A percentile compares a stretch with the other conserved stretches of the same genome.
phyloP scores from a whole-genome alignment of 2,888 invertebrate species.

The Trilocha varians region DNA sequence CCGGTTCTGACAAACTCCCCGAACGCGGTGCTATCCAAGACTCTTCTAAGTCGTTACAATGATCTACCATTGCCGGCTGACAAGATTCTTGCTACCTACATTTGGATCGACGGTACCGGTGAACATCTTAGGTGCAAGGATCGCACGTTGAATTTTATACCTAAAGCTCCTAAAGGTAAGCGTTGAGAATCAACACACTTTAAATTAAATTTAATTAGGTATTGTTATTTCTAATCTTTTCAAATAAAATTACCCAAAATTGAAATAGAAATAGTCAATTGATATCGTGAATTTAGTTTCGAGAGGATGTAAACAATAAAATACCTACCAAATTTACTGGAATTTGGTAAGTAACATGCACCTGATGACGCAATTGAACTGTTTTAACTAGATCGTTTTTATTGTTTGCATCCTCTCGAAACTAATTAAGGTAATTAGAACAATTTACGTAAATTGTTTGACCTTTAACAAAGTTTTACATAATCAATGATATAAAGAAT shows the following conservation, averaged over 20 bases:
- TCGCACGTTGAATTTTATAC: slow-evolving; percentile 87
- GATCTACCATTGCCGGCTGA: slow-evolving; percentile 84
- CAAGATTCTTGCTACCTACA: slow-evolving; percentile 87
- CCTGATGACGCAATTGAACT: background rate
- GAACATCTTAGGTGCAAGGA: slow-evolving; percentile 91
- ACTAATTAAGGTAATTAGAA: slow-evolving; percentile 43
- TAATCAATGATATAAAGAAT: background rate
- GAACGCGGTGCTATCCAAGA: slow-evolving; percentile 86
- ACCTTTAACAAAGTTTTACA: slow-evolving; percentile 26
- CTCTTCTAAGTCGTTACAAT: slow-evolving; percentile 80
- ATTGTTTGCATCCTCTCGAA: slow-evolving; percentile 45
- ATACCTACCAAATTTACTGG: background rate
- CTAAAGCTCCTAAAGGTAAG: slow-evolving; percentile 81
- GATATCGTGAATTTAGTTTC: no score
- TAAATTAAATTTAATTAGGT: background rate
- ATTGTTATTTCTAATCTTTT: no score
- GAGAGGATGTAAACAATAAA: background rate
- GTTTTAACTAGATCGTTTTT: slow-evolving; percentile 11
- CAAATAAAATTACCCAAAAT: background rate
- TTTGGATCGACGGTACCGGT: slow-evolving; percentile 96
- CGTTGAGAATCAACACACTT: no score
- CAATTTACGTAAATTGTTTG: slow-evolving; percentile 37
- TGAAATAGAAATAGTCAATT: no score
- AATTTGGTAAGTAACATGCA: background rate
- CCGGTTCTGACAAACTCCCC: slow-evolving; percentile 79